A percentile compares a stretch with the other conserved stretches of the same genome.
Conservation (phyloP, 2,888 invertebrate genomes). For the Xylocampa areola region DNA sequence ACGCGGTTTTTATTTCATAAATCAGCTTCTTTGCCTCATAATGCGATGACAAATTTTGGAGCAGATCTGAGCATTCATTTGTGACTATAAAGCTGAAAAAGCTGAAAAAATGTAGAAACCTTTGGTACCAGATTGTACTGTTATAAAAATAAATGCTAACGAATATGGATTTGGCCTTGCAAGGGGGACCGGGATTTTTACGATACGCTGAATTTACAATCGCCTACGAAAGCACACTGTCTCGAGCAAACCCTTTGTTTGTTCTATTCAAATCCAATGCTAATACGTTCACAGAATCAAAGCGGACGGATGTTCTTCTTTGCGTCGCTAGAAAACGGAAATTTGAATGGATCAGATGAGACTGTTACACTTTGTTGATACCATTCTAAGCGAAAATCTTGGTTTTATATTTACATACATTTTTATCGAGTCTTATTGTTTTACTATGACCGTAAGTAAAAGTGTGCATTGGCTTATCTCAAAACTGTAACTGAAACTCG, state of each 20-base stretch:
- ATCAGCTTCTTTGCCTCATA: constrained; percentile 53
- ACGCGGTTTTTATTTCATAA: constrained; percentile 59
- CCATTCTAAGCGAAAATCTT: constrained; percentile 24
- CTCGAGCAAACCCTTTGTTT: constrained; percentile 89
- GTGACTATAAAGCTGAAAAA: constrained; percentile 42
- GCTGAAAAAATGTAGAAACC: constrained; percentile 22
- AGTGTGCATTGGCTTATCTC: no score
- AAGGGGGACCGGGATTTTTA: constrained; percentile 77
- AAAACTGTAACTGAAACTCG: no score
- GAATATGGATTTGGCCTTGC: constrained; percentile 54
- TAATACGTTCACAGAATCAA: constrained; percentile 88
- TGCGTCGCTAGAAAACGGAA: constrained; percentile 79
- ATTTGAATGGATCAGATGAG: constrained; percentile 78
- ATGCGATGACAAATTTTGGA: constrained; percentile 54
- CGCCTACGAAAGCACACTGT: constrained; percentile 88
- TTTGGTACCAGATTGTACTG: constrained; percentile 45
- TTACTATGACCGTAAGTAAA: no score
- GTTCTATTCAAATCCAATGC: constrained; percentile 89
- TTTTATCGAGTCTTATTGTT: no score
- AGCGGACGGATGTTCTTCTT: constrained; percentile 85
- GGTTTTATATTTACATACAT: constrained; percentile 12
- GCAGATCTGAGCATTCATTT: constrained; percentile 47
- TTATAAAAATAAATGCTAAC: constrained; percentile 54
- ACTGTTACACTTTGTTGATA: constrained; percentile 70
- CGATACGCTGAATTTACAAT: constrained; percentile 88